Evolutionary conservation across 2,797 vertebrate genomes (phyloP).

Genomic region (Myotis vivesi): DNA sequence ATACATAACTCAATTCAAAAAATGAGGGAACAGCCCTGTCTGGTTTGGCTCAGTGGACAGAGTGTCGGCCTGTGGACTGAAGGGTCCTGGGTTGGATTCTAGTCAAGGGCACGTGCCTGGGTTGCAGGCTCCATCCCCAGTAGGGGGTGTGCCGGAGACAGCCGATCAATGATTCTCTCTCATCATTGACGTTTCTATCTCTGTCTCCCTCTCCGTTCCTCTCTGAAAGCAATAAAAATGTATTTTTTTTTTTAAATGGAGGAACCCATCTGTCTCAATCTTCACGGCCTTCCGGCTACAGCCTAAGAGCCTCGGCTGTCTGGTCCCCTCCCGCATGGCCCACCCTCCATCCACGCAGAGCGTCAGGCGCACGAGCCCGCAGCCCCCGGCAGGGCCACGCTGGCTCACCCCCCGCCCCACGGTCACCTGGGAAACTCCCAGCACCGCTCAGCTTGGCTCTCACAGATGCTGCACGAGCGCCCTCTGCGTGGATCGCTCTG

Average conservation of each 20-base stretch:
- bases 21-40: background rate
- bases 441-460: accelerated
- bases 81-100: too few species aligned
- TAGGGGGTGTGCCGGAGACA: too few species aligned
- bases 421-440: background rate
- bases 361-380: accelerated
- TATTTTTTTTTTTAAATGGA: too few species aligned
- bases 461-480: accelerated
- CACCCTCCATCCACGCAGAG: accelerated
- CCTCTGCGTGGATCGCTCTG: background rate
- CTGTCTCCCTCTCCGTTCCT: too few species aligned
- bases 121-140: too few species aligned
- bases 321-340: background rate
- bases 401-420: background rate
- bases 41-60: too few species aligned
- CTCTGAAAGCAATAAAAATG: too few species aligned
- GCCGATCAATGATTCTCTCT: too few species aligned
- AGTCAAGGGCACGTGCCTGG: too few species aligned
- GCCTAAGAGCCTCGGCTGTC: background rate
- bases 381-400: accelerated
- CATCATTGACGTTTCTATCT: too few species aligned
- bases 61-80: too few species aligned
- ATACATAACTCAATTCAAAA: background rate
- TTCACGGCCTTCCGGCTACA: background rate
- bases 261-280: background rate